Conservation (phyloP, 2,113 vertebrate genomes). For the Salvator merianae region DNA sequence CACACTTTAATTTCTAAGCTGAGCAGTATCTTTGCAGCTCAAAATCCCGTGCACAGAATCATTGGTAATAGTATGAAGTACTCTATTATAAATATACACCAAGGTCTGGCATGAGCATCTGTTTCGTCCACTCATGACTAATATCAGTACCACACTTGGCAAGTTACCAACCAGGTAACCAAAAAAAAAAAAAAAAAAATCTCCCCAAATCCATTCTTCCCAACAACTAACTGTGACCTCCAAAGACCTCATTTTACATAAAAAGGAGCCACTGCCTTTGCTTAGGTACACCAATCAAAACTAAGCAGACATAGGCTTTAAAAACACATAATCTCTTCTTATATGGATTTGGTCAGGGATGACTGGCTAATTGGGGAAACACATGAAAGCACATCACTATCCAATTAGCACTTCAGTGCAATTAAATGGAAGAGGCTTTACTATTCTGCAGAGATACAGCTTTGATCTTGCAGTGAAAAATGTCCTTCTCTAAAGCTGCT, state of each 20-base stretch:
- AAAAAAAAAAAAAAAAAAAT: not conserved
- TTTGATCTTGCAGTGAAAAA: conserved; percentile 83
- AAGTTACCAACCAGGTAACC: conserved; percentile 52
- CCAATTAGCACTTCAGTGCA: conserved; percentile 85
- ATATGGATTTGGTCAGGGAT: conserved; percentile 76
- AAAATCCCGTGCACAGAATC: not conserved
- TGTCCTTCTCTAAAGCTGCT: conserved; percentile 77
- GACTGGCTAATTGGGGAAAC: conserved; percentile 79
- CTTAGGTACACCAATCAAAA: conserved; percentile 68
- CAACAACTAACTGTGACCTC: conserved; percentile 57
- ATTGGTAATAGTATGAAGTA: too few relatives aligned
- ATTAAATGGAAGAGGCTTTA: conserved; percentile 79
- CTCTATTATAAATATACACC: not conserved
- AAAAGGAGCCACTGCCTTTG: conserved; percentile 70
- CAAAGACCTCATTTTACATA: conserved; percentile 70
- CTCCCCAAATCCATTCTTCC: conserved; percentile 57
- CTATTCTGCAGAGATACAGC: conserved; percentile 77
- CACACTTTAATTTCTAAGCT: not conserved
- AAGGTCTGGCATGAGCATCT: conserved; percentile 31
- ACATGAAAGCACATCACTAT: conserved; percentile 84
- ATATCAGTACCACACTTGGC: conserved; percentile 43
- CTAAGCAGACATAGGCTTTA: conserved; percentile 69
- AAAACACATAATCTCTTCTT: conserved; percentile 77
- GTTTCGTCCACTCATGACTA: conserved; percentile 33
- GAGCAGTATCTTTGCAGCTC: not conserved